These are phyloP conservation scores for Drosophila neutralis DNA, from an alignment of 2,888 invertebrate species.

Conservation along the genomic window DNA sequence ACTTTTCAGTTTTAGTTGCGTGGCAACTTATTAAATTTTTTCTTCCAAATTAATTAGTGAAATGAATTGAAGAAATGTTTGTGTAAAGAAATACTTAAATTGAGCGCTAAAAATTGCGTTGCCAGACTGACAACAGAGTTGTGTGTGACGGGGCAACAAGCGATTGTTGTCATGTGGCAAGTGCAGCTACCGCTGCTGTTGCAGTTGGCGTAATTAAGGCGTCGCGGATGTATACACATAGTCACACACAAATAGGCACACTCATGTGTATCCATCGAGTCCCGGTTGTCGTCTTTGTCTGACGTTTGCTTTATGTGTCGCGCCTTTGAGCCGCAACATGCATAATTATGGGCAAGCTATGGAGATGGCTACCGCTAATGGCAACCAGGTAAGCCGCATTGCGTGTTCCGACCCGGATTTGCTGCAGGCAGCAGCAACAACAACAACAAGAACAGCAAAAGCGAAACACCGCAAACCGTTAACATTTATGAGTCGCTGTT, in stretches of 20 bases:
- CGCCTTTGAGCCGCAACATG: slow-evolving; percentile 59
- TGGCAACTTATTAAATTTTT: background rate
- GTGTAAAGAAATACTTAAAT: background rate
- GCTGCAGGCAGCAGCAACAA: slow-evolving; percentile 22
- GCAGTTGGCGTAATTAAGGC: slow-evolving; percentile 65
- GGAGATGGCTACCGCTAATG: slow-evolving; percentile 20
- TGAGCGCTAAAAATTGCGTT: background rate
- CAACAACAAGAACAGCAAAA: slow-evolving; percentile 10
- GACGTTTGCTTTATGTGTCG: slow-evolving; percentile 57
- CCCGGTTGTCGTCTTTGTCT: slow-evolving; percentile 54
- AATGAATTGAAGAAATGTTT: background rate
- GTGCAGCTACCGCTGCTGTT: slow-evolving; percentile 18
- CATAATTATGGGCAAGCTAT: slow-evolving; percentile 61
- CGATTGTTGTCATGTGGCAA: slow-evolving; percentile 19
- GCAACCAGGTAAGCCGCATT: slow-evolving; percentile 37
- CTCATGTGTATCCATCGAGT: background rate
- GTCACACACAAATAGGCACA: background rate
- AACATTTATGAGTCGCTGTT: slow-evolving; percentile 55
- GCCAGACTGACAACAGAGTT: slow-evolving; percentile 24
- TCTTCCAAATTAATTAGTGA: background rate
- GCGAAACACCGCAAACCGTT: slow-evolving; percentile 33
- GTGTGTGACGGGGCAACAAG: slow-evolving; percentile 5
- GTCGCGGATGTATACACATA: slow-evolving; percentile 6
- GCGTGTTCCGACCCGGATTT: slow-evolving; percentile 56
- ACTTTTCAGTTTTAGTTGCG: background rate